These are phyloP conservation scores for Aramus guarauna DNA, from an alignment of 2,113 vertebrate species.

Conservation along the genomic window DNA sequence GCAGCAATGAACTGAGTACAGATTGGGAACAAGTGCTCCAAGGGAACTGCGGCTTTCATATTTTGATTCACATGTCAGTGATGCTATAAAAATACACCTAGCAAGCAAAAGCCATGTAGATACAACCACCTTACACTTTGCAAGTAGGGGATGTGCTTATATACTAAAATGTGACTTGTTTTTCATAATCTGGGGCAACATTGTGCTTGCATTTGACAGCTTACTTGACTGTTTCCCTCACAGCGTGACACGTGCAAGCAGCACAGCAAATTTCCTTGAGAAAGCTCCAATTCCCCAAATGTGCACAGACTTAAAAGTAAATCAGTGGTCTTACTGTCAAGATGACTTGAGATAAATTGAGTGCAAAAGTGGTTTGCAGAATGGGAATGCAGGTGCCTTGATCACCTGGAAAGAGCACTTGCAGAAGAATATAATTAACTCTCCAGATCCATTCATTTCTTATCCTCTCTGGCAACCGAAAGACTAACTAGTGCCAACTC, in stretches of 20 bases:
- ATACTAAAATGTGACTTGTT: neutral
- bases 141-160: neutral
- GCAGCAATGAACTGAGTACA: neutral
- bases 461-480: neutral
- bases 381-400: neutral
- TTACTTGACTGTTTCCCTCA: neutral
- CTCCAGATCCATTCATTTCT: neutral
- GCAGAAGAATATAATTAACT: neutral
- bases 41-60: neutral
- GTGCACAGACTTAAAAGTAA: neutral
- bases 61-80: rapidly evolving
- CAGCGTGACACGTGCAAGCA: neutral
- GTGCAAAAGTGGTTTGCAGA: neutral
- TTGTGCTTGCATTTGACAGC: neutral
- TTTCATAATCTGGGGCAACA: neutral
- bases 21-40: neutral
- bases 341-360: neutral
- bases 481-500: neutral
- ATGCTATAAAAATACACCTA: neutral
- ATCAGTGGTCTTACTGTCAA: neutral
- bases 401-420: neutral
- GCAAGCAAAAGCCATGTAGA: neutral
- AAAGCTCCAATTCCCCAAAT: neutral
- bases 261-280: neutral
- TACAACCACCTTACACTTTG: neutral